A percentile compares a stretch with the other conserved stretches of the same genome.
These are phyloP conservation scores for Pachycephala philippinensis DNA, from an alignment of 2,113 vertebrate genomes.

Conservation along the genomic window DNA sequence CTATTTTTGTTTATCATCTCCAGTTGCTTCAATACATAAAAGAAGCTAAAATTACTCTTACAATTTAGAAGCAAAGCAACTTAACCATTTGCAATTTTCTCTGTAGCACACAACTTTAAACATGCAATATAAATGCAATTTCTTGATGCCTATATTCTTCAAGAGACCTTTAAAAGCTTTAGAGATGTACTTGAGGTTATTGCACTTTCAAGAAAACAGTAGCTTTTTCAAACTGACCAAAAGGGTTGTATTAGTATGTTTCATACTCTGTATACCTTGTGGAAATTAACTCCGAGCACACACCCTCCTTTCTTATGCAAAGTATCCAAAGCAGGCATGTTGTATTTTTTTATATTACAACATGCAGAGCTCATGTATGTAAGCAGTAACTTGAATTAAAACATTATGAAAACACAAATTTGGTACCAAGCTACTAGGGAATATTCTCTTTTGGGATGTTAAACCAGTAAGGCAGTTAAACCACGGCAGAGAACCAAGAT, in stretches of 20 bases:
- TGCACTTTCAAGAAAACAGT: neutral
- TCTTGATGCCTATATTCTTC: neutral
- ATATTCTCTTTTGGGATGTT: neutral
- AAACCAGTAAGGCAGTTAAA: neutral
- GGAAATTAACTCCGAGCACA: neutral
- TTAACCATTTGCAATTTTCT: neutral
- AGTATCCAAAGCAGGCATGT: neutral
- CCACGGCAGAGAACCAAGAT: neutral
- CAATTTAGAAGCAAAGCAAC: neutral
- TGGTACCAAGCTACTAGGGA: neutral
- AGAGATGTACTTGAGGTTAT: neutral
- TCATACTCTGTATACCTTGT: neutral
- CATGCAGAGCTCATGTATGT: neutral
- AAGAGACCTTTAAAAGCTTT: neutral
- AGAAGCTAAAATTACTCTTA: neutral
- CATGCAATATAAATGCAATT: neutral
- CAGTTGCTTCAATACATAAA: neutral
- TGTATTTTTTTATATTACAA: neutral
- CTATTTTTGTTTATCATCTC: neutral
- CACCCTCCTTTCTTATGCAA: neutral
- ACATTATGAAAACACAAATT: neutral
- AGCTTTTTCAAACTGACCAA: neutral
- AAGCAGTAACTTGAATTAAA: slow-evolving; percentile 2
- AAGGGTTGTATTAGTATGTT: neutral
- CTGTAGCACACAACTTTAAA: neutral